Percentiles rank a stretch among this genome's conserved stretches.
Evolutionary conservation across 2,888 invertebrate genomes (phyloP).

Genomic region (Aphodius sticticus): DNA sequence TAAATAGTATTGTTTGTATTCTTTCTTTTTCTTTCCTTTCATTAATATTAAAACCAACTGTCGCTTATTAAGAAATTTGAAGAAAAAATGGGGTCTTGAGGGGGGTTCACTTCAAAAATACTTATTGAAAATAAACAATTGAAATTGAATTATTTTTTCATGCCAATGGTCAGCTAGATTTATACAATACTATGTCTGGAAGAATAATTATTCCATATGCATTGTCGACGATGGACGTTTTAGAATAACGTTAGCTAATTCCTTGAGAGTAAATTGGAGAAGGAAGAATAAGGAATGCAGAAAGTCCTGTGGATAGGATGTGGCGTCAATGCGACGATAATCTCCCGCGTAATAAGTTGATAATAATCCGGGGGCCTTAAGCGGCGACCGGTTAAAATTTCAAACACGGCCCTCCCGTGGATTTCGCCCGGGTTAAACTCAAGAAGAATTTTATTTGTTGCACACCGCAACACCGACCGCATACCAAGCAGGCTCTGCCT

Average conservation of each 20-base stretch:
- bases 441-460: slow-evolving; percentile 4
- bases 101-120: too few relatives aligned
- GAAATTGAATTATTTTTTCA: too few relatives aligned
- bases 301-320: neutral
- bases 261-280: neutral
- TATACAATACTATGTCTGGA: too few relatives aligned
- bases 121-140: too few relatives aligned
- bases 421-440: neutral
- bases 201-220: too few relatives aligned
- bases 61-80: too few relatives aligned
- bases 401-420: neutral
- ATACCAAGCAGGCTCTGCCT: neutral
- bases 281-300: neutral
- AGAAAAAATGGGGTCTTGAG: too few relatives aligned
- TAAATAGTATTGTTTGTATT: too few relatives aligned
- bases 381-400: neutral
- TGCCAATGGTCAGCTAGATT: too few relatives aligned
- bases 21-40: too few relatives aligned
- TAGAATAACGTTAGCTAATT: neutral
- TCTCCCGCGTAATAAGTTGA: neutral
- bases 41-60: too few relatives aligned
- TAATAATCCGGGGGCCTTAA: neutral
- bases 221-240: too few relatives aligned
- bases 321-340: neutral
- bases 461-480: neutral